A percentile compares a stretch with the other conserved stretches of the same genome.
These are phyloP conservation scores for Syncerus caffer DNA, from an alignment of 2,797 vertebrate species.

Conservation along the genomic window DNA sequence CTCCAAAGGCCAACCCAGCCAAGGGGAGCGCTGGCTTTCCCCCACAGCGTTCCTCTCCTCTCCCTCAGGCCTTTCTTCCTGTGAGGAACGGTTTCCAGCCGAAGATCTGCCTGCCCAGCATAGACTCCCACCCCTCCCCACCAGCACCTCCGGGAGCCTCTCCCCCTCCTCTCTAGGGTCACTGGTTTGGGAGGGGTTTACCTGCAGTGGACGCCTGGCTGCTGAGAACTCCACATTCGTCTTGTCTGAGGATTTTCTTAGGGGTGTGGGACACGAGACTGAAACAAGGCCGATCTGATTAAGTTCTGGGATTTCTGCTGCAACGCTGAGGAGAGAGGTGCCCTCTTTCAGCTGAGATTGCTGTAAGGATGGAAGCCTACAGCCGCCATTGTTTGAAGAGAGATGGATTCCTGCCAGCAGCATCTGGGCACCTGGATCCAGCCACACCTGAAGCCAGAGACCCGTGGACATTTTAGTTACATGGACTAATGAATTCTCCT, in stretches of 20 bases:
- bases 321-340: neutral
- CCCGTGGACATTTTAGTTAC: neutral
- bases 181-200: neutral
- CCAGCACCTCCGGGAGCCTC: neutral
- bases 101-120: neutral
- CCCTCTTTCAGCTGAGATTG: neutral
- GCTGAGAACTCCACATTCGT: rapidly evolving
- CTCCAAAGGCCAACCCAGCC: neutral
- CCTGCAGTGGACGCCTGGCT: neutral
- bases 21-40: neutral
- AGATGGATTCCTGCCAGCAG: neutral
- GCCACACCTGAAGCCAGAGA: neutral
- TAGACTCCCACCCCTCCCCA: rapidly evolving
- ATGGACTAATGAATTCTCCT: neutral
- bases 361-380: neutral
- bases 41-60: neutral
- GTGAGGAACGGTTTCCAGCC: neutral
- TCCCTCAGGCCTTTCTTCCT: neutral
- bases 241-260: neutral
- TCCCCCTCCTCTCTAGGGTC: too few relatives aligned
- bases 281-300: neutral
- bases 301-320: neutral
- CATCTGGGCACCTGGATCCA: neutral
- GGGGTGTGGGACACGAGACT: neutral
- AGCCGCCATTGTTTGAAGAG: neutral